Conservation (phyloP, 2,113 vertebrate species). For the Macaca nemestrina region DNA sequence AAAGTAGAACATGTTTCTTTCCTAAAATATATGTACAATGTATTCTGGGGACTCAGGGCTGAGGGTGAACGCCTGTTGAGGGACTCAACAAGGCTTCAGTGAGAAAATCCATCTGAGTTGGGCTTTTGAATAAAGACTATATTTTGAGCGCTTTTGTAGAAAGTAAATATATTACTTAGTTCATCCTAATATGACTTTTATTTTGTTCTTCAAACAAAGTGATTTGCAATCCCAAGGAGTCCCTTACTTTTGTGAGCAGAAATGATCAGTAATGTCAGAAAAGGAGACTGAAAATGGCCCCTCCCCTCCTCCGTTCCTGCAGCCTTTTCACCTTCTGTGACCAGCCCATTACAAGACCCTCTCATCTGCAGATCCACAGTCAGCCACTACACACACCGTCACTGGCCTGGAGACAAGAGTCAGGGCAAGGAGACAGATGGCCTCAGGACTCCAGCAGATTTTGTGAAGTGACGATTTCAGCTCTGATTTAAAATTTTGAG, state of each 20-base stretch:
- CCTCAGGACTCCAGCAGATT: background rate
- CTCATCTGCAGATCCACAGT: accelerated
- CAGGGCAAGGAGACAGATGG: accelerated
- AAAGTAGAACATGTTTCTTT: background rate
- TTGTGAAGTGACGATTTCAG: background rate
- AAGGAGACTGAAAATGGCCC: accelerated
- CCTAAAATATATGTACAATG: too few relatives aligned
- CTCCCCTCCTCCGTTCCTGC: accelerated
- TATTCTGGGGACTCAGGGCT: background rate
- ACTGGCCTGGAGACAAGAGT: accelerated
- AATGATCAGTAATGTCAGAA: background rate
- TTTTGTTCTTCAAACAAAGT: background rate
- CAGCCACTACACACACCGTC: accelerated
- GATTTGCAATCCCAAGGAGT: background rate
- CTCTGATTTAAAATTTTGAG: background rate
- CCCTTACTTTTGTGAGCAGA: background rate
- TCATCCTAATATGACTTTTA: background rate
- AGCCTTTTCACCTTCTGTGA: background rate
- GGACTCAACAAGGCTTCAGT: background rate
- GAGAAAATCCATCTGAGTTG: too few relatives aligned
- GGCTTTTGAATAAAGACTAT: too few relatives aligned
- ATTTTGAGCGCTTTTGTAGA: background rate
- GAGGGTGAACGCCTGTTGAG: accelerated
- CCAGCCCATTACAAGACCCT: accelerated
- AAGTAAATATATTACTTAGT: background rate